A percentile compares a stretch with the other conserved stretches of the same genome.
These are phyloP conservation scores for Epinotia demarniana DNA, from an alignment of 2,888 invertebrate species.

Conservation along the genomic window DNA sequence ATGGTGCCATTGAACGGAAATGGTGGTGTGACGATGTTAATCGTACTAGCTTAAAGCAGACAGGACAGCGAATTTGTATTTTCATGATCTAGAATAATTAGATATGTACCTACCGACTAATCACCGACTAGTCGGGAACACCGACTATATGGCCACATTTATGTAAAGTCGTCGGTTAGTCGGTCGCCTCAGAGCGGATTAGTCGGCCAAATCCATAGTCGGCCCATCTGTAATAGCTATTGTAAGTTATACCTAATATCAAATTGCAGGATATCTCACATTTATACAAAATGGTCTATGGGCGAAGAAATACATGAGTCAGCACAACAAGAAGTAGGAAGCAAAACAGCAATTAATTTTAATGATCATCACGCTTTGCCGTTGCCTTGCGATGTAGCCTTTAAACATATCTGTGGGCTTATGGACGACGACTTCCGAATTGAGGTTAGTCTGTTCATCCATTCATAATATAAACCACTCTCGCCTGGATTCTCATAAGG, in stretches of 20 bases:
- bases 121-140: too few relatives aligned
- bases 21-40: too few relatives aligned
- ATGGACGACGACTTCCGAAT: slow-evolving; percentile 62
- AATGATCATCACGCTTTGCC: slow-evolving; percentile 64
- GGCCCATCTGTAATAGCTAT: neutral
- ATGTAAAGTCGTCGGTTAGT: too few relatives aligned
- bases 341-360: slow-evolving; percentile 54
- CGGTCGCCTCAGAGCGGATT: too few relatives aligned
- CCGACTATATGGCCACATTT: too few relatives aligned
- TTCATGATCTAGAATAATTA: too few relatives aligned
- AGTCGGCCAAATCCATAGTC: too few relatives aligned
- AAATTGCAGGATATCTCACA: slow-evolving; percentile 61
- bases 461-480: neutral
- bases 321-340: slow-evolving; percentile 50
- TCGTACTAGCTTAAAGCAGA: too few relatives aligned
- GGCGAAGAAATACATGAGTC: slow-evolving; percentile 60
- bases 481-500: neutral
- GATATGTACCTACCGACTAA: too few relatives aligned
- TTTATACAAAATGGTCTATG: slow-evolving; percentile 68
- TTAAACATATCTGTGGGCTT: slow-evolving; percentile 56
- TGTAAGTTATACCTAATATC: neutral
- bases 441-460: slow-evolving; percentile 56
- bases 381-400: slow-evolving; percentile 51
- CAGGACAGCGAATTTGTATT: too few relatives aligned
- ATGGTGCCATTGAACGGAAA: too few relatives aligned